Base-by-base conservation (phyloP, 1,140 invertebrate species). In the Babylonia areolata region DNA sequence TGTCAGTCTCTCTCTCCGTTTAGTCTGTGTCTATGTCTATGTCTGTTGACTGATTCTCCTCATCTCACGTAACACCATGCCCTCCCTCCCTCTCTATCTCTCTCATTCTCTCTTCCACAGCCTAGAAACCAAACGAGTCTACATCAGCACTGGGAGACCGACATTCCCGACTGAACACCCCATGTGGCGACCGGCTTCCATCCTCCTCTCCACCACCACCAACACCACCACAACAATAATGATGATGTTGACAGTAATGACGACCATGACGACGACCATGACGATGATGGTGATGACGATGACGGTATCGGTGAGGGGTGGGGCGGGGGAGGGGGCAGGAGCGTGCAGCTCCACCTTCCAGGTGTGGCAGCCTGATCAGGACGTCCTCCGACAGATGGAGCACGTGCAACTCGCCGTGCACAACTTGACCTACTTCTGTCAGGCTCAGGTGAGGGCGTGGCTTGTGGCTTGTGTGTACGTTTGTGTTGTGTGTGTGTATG, bases 281-380 rank as follows among this genome's bases (percentile, higher is more conserved):
- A 5, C 39, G 78, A 17, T 80, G 78, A 0, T 31, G 78, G 2
- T 71, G 81, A 23, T 12, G 11, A 31, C 3, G 40, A 80, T 51
- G 78, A 51, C 31, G 42, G 31, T n/a, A 31, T 0, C 31, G 54
- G 58, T n/a, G 17, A 23, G 17, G 23, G 58, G 58, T 12, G 58
- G 12, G 28, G 58, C 15, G 28, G 81, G 58, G 40, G 73, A 31
- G 23, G 3, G 39, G 42, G 31, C 23, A 42, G 69, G 37, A 40
- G 82, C 11, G 71, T 90, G 89, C 54, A 85, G 78, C 31, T 89
- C 89, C 35, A 88, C 83, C 12, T 92, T 93, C 71, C 86, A 92
- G n/a, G 92, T 93, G 3, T 93, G 93, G 93, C 87, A 92, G 39
- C 91, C 93, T 1, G 91, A 89, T 20, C 87, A 89, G 23, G 90